phyloP scores from a whole-genome alignment of 2,888 invertebrate species.

The Stegana nigrithorax region DNA sequence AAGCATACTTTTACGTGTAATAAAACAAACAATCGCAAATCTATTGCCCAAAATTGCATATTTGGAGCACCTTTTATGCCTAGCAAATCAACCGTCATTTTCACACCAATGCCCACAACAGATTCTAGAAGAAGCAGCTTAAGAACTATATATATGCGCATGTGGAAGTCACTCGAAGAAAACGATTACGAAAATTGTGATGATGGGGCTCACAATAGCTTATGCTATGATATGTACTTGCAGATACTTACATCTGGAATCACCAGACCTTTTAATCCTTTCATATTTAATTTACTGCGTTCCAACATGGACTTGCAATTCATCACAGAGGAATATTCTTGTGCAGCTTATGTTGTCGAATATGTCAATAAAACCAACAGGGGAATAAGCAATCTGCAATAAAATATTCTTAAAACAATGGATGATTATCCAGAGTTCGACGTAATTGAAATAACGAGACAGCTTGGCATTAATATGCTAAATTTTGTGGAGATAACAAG shows the following conservation, averaged over 20 bases:
- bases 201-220: background rate
- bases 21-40: background rate
- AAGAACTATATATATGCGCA: background rate
- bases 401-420: constrained; percentile 43
- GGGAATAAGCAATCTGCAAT: constrained; percentile 49
- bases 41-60: background rate
- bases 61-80: background rate
- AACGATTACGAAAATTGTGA: background rate
- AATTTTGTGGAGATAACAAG: constrained; percentile 58
- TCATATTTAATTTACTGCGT: constrained; percentile 47
- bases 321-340: constrained; percentile 50
- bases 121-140: background rate
- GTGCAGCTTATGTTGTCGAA: constrained; percentile 64
- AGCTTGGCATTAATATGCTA: constrained; percentile 52
- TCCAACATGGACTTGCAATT: constrained; percentile 60
- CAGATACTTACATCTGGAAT: background rate
- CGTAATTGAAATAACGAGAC: too few species aligned
- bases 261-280: constrained; percentile 58
- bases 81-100: background rate
- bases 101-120: background rate
- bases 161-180: background rate
- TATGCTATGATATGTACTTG: background rate
- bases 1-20: background rate
- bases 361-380: constrained; percentile 63
- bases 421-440: constrained; percentile 54